Conservation (phyloP, 2,888 invertebrate species). For the Pollenia amentaria region DNA sequence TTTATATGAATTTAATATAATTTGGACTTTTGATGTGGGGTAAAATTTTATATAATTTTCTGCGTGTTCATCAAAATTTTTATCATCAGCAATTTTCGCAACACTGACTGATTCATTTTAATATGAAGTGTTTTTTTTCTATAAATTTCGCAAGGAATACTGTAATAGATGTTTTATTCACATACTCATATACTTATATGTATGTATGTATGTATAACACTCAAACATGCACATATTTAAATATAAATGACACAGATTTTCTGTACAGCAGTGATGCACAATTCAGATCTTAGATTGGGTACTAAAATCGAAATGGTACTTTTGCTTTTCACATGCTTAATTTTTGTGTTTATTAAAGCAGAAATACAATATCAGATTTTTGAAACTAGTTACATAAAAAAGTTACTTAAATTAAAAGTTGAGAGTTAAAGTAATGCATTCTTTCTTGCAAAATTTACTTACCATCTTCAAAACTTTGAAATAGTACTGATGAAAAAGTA, state of each 20-base stretch:
- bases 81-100: slow-evolving; percentile 27
- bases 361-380: too few relatives aligned
- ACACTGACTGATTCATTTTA: neutral
- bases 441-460: too few relatives aligned
- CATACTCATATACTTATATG: neutral
- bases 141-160: slow-evolving; percentile 44
- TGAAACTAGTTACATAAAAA: too few relatives aligned
- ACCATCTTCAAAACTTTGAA: too few relatives aligned
- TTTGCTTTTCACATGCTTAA: too few relatives aligned
- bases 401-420: too few relatives aligned
- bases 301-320: too few relatives aligned
- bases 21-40: slow-evolving; percentile 23
- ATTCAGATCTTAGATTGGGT: neutral
- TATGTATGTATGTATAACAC: neutral
- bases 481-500: neutral
- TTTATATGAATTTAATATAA: slow-evolving; percentile 23
- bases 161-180: neutral
- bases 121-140: slow-evolving; percentile 16
- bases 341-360: neutral
- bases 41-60: slow-evolving; percentile 55
- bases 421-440: too few relatives aligned
- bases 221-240: neutral
- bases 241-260: neutral
- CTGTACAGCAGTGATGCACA: neutral
- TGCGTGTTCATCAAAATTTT: slow-evolving; percentile 62